Percentiles rank a stretch among this genome's conserved stretches.
These are phyloP conservation scores for Paramormyrops hopkinsi DNA, from an alignment of 2,797 vertebrate genomes.

Conservation along the genomic window DNA sequence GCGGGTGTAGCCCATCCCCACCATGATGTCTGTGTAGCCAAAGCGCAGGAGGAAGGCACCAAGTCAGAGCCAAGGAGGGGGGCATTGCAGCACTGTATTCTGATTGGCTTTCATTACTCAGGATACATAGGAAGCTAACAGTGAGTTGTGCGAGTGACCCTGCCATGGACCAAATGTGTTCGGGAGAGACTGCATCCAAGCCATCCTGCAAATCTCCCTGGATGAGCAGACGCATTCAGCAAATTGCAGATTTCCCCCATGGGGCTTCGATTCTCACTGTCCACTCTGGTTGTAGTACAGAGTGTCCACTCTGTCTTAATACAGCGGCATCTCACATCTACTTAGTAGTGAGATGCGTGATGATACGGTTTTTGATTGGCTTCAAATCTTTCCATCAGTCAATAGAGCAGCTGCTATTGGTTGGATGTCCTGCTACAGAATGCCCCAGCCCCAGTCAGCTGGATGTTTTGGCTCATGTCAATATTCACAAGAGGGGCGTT, in stretches of 20 bases:
- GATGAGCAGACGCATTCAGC: not conserved
- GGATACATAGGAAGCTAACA: not conserved
- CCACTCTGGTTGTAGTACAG: not conserved
- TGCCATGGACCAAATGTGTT: not conserved
- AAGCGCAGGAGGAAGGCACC: not conserved
- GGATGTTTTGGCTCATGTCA: not conserved
- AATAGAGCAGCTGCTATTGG: not conserved
- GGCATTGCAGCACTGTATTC: not conserved
- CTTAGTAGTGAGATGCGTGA: not conserved
- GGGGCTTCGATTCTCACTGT: not conserved
- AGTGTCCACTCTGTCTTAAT: not conserved
- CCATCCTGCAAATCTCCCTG: not conserved
- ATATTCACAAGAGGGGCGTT: not conserved
- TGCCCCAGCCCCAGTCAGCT: not conserved
- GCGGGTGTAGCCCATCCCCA: constrained; percentile 81
- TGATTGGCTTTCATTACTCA: not conserved
- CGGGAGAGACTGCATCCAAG: not conserved
- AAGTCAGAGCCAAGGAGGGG: not conserved
- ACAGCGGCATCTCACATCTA: not conserved
- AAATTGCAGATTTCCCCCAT: not conserved
- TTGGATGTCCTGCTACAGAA: not conserved
- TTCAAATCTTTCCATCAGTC: not conserved
- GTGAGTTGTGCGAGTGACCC: not conserved
- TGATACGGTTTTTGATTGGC: not conserved
- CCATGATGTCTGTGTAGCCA: constrained; percentile 71